These are phyloP conservation scores for Pardalotus punctatus DNA, from an alignment of 2,113 vertebrate genomes.

Conservation along the genomic window DNA sequence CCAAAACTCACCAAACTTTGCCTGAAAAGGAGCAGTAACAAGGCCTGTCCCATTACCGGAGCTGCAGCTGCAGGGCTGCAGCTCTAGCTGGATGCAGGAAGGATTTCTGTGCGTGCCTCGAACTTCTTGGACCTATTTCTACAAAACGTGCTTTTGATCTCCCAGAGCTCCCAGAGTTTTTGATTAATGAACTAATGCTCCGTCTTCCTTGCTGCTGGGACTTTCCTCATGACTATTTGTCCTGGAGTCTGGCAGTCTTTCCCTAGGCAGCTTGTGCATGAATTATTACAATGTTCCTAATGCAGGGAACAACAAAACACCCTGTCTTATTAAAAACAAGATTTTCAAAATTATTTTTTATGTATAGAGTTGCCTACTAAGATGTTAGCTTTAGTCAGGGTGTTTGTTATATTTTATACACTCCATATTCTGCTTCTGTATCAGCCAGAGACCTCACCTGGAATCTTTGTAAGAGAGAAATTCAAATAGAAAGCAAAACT, in stretches of 20 bases:
- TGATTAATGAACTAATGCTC: neutral
- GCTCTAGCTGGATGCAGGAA: neutral
- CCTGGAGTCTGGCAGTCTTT: neutral
- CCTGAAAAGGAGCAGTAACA: neutral
- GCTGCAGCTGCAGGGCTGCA: neutral
- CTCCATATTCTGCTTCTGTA: neutral
- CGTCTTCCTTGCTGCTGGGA: neutral
- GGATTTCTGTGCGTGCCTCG: neutral
- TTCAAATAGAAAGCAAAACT: neutral
- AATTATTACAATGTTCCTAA: constrained; percentile 22
- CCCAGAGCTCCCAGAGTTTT: neutral
- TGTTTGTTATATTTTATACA: neutral
- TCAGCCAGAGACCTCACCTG: neutral
- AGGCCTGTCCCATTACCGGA: neutral
- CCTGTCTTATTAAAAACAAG: constrained; percentile 13
- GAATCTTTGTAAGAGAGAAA: constrained; percentile 13
- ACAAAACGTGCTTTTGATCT: neutral
- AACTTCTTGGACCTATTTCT: neutral
- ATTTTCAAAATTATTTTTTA: constrained; percentile 36
- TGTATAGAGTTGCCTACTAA: neutral
- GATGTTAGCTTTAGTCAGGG: neutral
- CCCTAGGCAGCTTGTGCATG: neutral
- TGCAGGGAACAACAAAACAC: constrained; percentile 12
- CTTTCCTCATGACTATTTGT: neutral
- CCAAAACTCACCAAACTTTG: neutral